These are phyloP conservation scores for Peromyscus maniculatus DNA, from an alignment of 2,113 vertebrate species.

Conservation along the genomic window DNA sequence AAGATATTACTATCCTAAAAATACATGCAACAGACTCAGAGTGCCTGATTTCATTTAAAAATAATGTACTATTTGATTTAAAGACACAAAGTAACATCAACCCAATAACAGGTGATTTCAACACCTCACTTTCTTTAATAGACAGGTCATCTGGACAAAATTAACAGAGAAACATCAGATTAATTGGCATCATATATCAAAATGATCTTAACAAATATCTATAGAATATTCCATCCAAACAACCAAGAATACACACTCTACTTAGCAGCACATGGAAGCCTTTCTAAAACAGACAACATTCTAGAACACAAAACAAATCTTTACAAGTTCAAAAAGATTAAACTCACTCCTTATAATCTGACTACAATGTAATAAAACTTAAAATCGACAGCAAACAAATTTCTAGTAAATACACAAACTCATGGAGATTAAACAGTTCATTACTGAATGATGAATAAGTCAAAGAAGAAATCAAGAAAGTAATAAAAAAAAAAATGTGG, in stretches of 20 bases:
- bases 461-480: not conserved
- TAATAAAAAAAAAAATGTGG: too few species aligned
- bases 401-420: not conserved
- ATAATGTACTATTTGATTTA: not conserved
- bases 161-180: not conserved
- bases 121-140: not conserved
- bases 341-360: not conserved
- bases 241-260: not conserved
- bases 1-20: not conserved
- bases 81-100: not conserved
- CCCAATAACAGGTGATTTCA: not conserved
- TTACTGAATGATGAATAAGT: not conserved
- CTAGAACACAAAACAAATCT: not conserved
- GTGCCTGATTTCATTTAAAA: not conserved
- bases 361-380: not conserved
- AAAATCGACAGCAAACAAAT: not conserved
- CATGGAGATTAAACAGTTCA: not conserved
- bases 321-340: not conserved
- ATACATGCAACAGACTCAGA: not conserved
- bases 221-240: not conserved
- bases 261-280: not conserved
- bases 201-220: not conserved
- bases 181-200: not conserved
- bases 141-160: not conserved
- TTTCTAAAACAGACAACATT: not conserved